Conservation (phyloP, 2,888 invertebrate genomes). For the Norana najaformis region DNA sequence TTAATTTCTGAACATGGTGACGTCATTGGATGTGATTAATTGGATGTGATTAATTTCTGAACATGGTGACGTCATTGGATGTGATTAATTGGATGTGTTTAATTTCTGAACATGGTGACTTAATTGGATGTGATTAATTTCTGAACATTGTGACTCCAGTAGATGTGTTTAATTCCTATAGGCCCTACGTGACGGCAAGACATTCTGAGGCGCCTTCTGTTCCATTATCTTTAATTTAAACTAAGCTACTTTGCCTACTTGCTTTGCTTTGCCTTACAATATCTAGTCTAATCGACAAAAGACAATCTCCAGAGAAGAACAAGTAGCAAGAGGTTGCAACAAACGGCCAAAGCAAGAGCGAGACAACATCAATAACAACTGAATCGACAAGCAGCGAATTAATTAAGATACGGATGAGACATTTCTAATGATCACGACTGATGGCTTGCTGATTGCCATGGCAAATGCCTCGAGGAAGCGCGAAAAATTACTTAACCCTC, state of each 20-base stretch:
- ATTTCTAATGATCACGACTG: too few relatives aligned
- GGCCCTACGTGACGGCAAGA: not conserved
- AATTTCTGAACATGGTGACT: not conserved
- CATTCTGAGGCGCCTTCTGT: not conserved
- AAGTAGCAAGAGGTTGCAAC: not conserved
- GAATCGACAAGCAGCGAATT: not conserved
- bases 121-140: not conserved
- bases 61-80: not conserved
- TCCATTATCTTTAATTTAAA: not conserved
- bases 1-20: not conserved
- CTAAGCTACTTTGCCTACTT: too few relatives aligned
- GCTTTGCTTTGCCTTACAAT: too few relatives aligned
- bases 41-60: too few relatives aligned
- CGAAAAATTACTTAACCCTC: not conserved
- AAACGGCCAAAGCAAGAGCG: not conserved
- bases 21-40: not conserved
- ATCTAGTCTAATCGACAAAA: not conserved
- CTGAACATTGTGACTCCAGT: not conserved
- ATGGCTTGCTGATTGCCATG: not conserved
- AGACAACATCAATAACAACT: not conserved
- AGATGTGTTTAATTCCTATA: not conserved
- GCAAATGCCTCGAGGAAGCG: not conserved
- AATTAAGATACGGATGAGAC: too few relatives aligned
- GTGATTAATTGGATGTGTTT: too few relatives aligned
- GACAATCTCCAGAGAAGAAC: not conserved